Evolutionary conservation across 37 sponge, comb jelly and placozoan genomes (phyloP).

Genomic region (Hormiphora californensis): DNA sequence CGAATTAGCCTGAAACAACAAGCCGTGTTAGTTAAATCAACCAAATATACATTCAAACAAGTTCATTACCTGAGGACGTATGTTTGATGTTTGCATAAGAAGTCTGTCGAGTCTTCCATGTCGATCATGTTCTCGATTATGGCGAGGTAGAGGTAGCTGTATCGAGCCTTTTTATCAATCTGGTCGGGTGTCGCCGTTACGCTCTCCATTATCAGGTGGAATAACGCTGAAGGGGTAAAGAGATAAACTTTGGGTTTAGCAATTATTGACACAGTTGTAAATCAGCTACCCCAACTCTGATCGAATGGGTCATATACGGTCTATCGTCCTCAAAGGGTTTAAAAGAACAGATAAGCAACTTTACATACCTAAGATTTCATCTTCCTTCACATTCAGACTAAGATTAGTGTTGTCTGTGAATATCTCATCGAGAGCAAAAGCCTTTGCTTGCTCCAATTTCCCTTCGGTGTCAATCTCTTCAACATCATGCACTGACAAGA

Average conservation of each 20-base stretch:
- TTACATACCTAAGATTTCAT: slow-evolving; percentile 44
- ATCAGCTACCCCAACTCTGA: no score
- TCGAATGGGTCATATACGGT: no score
- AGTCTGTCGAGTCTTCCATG: slow-evolving; percentile 45
- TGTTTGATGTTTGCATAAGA: slow-evolving; percentile 32
- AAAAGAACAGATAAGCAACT: no score
- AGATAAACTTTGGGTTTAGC: no score
- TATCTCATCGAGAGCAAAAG: slow-evolving; percentile 33
- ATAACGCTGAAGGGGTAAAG: neutral
- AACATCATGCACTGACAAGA: slow-evolving; percentile 9
- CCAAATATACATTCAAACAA: neutral
- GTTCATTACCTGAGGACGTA: neutral
- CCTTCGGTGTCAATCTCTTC: slow-evolving; percentile 20
- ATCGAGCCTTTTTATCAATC: neutral
- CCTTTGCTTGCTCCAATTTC: slow-evolving; percentile 22
- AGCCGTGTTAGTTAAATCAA: neutral
- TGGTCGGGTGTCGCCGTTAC: neutral
- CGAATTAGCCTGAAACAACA: neutral
- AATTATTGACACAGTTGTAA: no score
- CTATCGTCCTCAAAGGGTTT: no score
- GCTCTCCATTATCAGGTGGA: neutral
- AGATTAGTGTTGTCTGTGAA: slow-evolving; percentile 51
- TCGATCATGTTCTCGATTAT: slow-evolving; percentile 55
- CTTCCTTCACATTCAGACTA: slow-evolving; percentile 46
- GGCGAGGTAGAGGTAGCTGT: slow-evolving; percentile 42